Evolutionary conservation across 1,140 invertebrate species (phyloP), one percentile per base, ranked within the genome.

Genomic region (Heliconius melpomene): DNA sequence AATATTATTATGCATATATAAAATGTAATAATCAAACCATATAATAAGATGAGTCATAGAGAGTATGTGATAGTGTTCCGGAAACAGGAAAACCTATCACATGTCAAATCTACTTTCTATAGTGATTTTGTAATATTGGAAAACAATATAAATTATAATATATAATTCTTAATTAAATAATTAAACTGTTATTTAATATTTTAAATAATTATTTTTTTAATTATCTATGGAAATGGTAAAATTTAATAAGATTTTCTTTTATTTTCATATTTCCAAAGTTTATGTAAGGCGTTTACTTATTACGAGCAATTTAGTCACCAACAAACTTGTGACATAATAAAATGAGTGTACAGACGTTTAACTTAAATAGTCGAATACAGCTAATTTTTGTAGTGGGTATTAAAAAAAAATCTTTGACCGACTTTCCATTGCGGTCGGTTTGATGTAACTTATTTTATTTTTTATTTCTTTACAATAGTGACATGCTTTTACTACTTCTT

Each of bases 381-480:
- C 60, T n/a, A 70, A 66, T 70, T 76, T 50, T 76, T 60, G 20
- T 76, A 70, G 46, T 6, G 0, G 32, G 32, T 71, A 76, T 40
- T 32, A 76, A 70, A 70, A 46, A 70, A 26, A 76, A 26, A 46
- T 29, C 57, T 76, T 76, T 76, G 75, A 38, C 75, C 75, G 75
- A 70, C 75, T 76, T 76, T 76, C 75, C 71, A 76, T 76, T 76
- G 57, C 60, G 75, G 57, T 76, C 60, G 75, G 32, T 76, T 76
- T 76, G 57, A 76, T 76, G 75, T 76, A 76, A 76, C 75, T 46
- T 76, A 76, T 70, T 76, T 75, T 76, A 23, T 76, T 40, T 75
- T 75, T 75, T 75, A 75, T 76, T 50, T 75, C 36, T 76, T 60
- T 46, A 40, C 3, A 76, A 66, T 66, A 66, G 54, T 23, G 8